Base-by-base conservation (phyloP, 2,888 invertebrate genomes). In the Vannuccia rotundouncinata region DNA sequence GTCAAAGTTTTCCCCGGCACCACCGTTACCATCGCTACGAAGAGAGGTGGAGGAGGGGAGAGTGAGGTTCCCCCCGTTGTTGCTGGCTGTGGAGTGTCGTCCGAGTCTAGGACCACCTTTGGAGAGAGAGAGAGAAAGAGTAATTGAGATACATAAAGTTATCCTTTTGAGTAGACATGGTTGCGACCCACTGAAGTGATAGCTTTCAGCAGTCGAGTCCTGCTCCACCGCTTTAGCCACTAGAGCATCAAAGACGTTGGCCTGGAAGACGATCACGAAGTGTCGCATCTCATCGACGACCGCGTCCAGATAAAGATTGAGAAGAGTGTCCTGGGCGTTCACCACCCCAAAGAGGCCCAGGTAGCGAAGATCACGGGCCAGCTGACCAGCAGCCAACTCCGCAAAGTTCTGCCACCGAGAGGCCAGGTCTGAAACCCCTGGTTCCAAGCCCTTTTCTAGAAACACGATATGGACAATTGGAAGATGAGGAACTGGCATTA, bases 301-400 rank as follows among this genome's bases (percentile, higher is more conserved):
- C 10, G 45, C 22, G 31, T 77, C 77, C 13, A 77, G 45, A 77
- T 77, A 77, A 31, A 31, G 30, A 77, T 77, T 77, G 27, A 77
- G 31, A 29, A 77, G 27, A 1, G 77, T 45, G 22, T 77, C 77
- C 45, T 77, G 77, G 27, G 77, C 77, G 31, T 77, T 77, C 17
- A 22, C 45, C 5, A 77, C 77, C 45, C 45, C 77, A 45, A 45
- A 45, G 45, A 45, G 45, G 17, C 10, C 10, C 17, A 45, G 45
- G 17, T 45, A 45, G 45, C 10, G 17, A 17, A 45, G 45, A 17
- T 45, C 45, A 10, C 45, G 5, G 45, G 45, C 45, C 45, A 45
- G 17, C 17, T 45, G 45, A 17, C 17, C 17, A 45, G 10, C 45
- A 45, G 45, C 45, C 5, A 10, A 5, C 10, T 45, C 45, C 10